Conservation (phyloP, 2,113 vertebrate species). For the Meleagris gallopavo region DNA sequence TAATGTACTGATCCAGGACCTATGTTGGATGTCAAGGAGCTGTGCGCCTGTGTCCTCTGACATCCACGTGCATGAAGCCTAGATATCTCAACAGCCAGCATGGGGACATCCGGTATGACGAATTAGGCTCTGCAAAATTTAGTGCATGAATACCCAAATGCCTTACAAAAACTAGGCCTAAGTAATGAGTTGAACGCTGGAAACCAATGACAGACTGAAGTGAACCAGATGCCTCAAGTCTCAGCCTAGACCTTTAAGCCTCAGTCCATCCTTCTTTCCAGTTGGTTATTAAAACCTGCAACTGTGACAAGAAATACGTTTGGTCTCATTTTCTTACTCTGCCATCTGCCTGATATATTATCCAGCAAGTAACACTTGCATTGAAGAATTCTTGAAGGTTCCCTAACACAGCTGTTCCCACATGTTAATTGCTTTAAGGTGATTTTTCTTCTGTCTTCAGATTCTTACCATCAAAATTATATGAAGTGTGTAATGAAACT, state of each 20-base stretch:
- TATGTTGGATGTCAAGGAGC: background rate
- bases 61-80: background rate
- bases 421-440: slow-evolving; percentile 53
- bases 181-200: background rate
- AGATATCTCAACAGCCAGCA: background rate
- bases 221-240: background rate
- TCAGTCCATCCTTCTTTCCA: background rate
- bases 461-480: slow-evolving; percentile 59
- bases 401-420: slow-evolving; percentile 52
- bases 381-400: slow-evolving; percentile 46
- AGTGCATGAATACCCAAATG: background rate
- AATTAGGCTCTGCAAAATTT: background rate
- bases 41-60: background rate
- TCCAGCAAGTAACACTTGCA: slow-evolving; percentile 26
- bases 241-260: slow-evolving; percentile 21
- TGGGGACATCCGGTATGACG: background rate
- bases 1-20: background rate
- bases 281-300: slow-evolving; percentile 31
- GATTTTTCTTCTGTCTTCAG: slow-evolving; percentile 55
- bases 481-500: slow-evolving; percentile 49
- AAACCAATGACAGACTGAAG: background rate
- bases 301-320: background rate
- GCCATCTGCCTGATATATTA: slow-evolving; percentile 57
- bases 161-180: background rate
- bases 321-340: slow-evolving; percentile 37